Evolutionary conservation across 1,140 invertebrate genomes (phyloP), one percentile per base, ranked within the genome.

Genomic region (Caerostris extrusa): DNA sequence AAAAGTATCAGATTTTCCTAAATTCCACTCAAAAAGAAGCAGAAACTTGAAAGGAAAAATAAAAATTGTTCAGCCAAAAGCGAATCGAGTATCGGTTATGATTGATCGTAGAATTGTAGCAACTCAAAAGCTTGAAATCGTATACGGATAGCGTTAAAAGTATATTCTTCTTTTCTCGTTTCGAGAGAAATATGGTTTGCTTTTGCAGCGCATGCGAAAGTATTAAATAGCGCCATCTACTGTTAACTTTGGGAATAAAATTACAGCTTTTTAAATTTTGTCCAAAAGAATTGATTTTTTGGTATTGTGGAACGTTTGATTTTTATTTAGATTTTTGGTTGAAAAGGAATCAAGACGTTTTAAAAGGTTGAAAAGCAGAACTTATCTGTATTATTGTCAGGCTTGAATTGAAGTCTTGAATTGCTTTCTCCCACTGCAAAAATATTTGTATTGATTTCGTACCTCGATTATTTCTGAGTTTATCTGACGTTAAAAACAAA

Each of bases 51-150:
- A 85, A 57, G 4, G 58, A 50, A 87, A 87, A 87, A 10, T n/a
- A 55, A 71, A 60, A 61, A 86, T 14, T 64, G 34, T 17, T 34
- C 12, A 34, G 34, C 34, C 34, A 34, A 12, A 50, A 60, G 34
- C 61, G 85, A 60, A 87, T 87, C 85, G 60, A 64, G 60, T 87
- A 64, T 61, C 60, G 56, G 19, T 34, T 87, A 87, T 87, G 85
- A 87, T 87, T 87, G 85, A 87, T 87, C 57, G 85, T 53, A 87
- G 85, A 64, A 85, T 8, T 60, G 85, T 87, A 53, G 85, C 85
- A 87, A 87, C 58, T 87, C n/a, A 87, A 64, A 87, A 34, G 85
- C 10, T 34, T 87, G 85, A 64, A 87, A 87, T 87, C 60, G 85
- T 56, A 87, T 87, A 12, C 60, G 85, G 60, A 87, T 87, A 64